These are phyloP conservation scores for Rhizoglyphus robini DNA, from an alignment of 1,140 invertebrate genomes.

Conservation along the genomic window DNA sequence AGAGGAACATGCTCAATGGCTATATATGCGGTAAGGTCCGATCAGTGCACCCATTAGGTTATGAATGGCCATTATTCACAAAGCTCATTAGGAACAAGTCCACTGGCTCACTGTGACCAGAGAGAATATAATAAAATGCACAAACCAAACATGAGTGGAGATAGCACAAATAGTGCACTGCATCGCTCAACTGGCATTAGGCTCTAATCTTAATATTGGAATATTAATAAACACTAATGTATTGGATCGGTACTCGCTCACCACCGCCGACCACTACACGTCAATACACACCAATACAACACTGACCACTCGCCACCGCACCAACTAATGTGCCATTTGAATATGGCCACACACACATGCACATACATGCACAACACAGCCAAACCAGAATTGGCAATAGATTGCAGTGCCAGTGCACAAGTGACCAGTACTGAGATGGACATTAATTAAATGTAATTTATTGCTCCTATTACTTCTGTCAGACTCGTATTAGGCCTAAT, in stretches of 20 bases:
- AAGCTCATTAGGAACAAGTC: background rate
- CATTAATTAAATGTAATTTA: conserved; percentile 13
- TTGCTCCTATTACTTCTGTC: background rate
- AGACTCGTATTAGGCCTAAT: background rate
- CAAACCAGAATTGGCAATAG: too few species aligned
- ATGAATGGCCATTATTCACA: conserved; percentile 15
- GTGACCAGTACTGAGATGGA: background rate
- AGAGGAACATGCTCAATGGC: background rate
- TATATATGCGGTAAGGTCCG: too few species aligned
- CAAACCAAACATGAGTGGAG: background rate
- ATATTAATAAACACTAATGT: conserved; percentile 10
- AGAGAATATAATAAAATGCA: background rate
- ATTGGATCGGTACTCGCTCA: background rate
- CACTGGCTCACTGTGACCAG: background rate
- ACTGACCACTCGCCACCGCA: too few species aligned
- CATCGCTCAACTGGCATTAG: conserved; percentile 1
- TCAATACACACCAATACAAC: too few species aligned
- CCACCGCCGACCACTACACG: too few species aligned
- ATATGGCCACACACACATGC: too few species aligned
- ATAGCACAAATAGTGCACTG: background rate
- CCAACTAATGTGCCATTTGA: conserved; percentile 1
- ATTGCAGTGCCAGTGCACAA: too few species aligned
- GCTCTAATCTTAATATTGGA: conserved; percentile 12
- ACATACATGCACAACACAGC: background rate
- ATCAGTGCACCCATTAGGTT: too few species aligned